phyloP scores from a whole-genome alignment of 2,113 vertebrate genomes.

The Hiodon tergisus region DNA sequence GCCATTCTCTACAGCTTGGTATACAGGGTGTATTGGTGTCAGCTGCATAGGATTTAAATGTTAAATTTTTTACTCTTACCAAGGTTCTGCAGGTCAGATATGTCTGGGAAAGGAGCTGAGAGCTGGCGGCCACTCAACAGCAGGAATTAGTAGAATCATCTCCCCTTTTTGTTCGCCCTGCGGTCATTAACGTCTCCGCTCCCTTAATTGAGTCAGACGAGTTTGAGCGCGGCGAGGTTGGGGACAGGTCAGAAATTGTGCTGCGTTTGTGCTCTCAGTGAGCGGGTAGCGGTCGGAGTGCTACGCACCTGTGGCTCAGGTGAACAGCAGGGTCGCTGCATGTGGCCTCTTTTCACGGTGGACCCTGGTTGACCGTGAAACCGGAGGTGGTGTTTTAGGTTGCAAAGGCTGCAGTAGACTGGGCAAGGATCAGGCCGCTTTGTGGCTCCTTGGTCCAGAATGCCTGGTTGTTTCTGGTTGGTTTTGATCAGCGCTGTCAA shows the following conservation, averaged over 20 bases:
- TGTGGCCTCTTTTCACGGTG: background rate
- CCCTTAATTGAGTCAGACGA: slow-evolving; percentile 44
- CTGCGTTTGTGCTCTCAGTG: too few species aligned
- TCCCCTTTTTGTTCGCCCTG: slow-evolving; percentile 37
- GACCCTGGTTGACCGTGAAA: background rate
- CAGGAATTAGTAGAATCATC: slow-evolving; percentile 47
- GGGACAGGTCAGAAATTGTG: background rate
- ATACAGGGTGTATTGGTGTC: background rate
- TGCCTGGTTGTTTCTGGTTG: too few species aligned
- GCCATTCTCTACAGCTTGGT: too few species aligned
- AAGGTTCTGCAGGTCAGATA: slow-evolving; percentile 32
- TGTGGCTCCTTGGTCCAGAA: too few species aligned
- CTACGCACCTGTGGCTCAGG: background rate
- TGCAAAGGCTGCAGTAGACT: background rate
- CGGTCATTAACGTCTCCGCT: slow-evolving; percentile 35
- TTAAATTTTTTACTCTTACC: slow-evolving; percentile 25
- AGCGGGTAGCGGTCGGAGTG: background rate
- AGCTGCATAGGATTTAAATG: background rate
- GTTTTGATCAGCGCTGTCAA: too few species aligned
- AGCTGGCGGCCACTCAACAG: slow-evolving; percentile 51
- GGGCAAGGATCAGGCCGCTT: background rate
- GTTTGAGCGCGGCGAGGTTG: slow-evolving; percentile 6
- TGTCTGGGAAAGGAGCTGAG: slow-evolving; percentile 49
- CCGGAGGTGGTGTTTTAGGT: background rate
- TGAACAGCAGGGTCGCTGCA: background rate